Base-by-base conservation (phyloP, 1,140 invertebrate genomes). In the Pomacea maculata region DNA sequence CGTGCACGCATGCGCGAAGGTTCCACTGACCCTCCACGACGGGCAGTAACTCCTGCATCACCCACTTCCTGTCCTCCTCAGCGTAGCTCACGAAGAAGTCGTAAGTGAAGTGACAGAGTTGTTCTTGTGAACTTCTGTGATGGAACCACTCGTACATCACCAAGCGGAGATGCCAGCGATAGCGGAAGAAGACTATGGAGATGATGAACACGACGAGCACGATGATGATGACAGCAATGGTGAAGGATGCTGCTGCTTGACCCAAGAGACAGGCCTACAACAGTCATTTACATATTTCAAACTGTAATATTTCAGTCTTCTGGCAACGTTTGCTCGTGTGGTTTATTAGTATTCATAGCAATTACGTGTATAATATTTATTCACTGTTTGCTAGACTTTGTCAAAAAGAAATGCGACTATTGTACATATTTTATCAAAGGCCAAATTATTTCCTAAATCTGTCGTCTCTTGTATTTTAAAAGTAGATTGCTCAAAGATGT, bases 1-100 rank as follows among this genome's bases (percentile, higher is more conserved):
- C 85, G 70, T 88, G 87, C n/a, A 89, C 72, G 80, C 87, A 89
- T 5, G 85, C 75, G 4, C 75, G 61, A 17, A 86, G 67, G 3
- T 78, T 64, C 85, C 75, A 77, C 54, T 79, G 6, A 19, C 52
- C 63, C 63, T 77, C 75, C 64, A 77, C 64, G 6, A 77, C 29
- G 63, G 75, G 75, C 25, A 77, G 63, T 45, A 77, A 63, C 63
- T 77, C 29, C 19, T 67, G 29, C 63, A 77, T 34, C 12, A 86
- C 82, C 80, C 83, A 86, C 1, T 25, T 63, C 71, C 76, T 25
- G 67, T 86, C 83, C 21, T 81, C 82, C 10, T 75, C 79, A 25
- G 65, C 65, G 79, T 86, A 86, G 17, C 82, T 52, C n/a, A 86
- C 82, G 67, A 86, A 86, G 2, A 75, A 75, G 75, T 84, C 82